Evolutionary conservation across 2,888 invertebrate species (phyloP).

Genomic region (Leucophora obtusa): DNA sequence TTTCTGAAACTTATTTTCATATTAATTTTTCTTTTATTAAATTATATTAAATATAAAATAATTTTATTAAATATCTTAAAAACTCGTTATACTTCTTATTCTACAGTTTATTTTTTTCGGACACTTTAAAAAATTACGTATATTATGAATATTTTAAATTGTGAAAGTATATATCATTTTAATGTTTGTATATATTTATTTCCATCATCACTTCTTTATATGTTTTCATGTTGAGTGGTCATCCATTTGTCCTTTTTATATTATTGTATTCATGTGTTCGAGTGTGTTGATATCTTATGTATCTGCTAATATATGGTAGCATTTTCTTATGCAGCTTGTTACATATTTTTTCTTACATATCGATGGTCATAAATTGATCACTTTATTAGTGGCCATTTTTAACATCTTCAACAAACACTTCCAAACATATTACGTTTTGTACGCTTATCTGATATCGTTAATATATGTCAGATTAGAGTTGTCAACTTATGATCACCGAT

Average conservation of each 20-base stretch:
- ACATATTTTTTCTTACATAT: no score
- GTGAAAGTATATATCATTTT: constrained; percentile 11
- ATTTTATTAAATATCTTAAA: background rate
- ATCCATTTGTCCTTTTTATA: constrained; percentile 39
- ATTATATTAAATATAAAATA: background rate
- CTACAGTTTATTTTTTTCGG: background rate
- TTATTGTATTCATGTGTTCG: background rate
- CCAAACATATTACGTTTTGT: no score
- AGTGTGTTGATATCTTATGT: background rate
- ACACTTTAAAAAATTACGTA: background rate
- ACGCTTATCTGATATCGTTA: no score
- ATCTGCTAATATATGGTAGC: no score
- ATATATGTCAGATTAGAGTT: no score
- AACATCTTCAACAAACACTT: no score
- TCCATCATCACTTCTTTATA: constrained; percentile 38
- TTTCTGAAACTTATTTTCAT: constrained; percentile 23
- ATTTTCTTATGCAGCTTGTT: no score
- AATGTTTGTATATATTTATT: constrained; percentile 45
- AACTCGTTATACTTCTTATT: background rate
- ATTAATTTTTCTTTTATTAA: constrained; percentile 8
- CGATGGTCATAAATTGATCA: no score
- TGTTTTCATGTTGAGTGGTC: constrained; percentile 54
- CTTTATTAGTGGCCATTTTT: no score
- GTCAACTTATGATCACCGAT: no score
- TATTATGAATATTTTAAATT: background rate